Conservation (phyloP, 2,113 vertebrate species). For the Bucco capensis region DNA sequence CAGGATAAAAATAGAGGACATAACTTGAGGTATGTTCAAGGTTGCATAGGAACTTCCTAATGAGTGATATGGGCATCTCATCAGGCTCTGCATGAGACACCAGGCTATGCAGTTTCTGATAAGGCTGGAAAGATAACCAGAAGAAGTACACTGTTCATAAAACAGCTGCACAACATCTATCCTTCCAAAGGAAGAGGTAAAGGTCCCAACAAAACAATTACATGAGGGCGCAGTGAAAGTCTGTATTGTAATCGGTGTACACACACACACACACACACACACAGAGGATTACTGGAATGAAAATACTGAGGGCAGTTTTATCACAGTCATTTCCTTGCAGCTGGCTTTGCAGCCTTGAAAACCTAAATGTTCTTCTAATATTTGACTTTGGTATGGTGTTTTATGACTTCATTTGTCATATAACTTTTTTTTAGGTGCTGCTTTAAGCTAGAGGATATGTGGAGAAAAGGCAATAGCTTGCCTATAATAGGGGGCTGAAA, state of each 20-base stretch:
- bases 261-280: neutral
- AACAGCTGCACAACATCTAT: neutral
- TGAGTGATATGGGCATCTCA: neutral
- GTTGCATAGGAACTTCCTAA: neutral
- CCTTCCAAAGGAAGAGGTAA: neutral
- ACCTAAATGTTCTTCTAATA: neutral
- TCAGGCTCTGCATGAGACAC: neutral
- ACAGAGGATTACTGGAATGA: neutral
- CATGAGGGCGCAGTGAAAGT: neutral
- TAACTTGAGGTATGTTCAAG: neutral
- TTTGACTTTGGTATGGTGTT: neutral
- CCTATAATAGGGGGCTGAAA: neutral
- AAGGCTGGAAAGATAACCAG: neutral
- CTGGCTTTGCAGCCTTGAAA: neutral
- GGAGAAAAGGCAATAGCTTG: neutral
- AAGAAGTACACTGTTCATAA: neutral
- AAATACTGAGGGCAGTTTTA: neutral
- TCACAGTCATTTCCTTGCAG: neutral
- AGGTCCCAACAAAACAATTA: neutral
- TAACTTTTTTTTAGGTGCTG: slow-evolving; percentile 16
- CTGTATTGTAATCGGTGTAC: neutral
- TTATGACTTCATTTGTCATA: slow-evolving; percentile 60
- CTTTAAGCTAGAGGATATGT: slow-evolving; percentile 9
- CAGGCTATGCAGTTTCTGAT: neutral
- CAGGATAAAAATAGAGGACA: neutral